Base-by-base conservation (phyloP, 1,140 invertebrate species). In the Tenebrio molitor region DNA sequence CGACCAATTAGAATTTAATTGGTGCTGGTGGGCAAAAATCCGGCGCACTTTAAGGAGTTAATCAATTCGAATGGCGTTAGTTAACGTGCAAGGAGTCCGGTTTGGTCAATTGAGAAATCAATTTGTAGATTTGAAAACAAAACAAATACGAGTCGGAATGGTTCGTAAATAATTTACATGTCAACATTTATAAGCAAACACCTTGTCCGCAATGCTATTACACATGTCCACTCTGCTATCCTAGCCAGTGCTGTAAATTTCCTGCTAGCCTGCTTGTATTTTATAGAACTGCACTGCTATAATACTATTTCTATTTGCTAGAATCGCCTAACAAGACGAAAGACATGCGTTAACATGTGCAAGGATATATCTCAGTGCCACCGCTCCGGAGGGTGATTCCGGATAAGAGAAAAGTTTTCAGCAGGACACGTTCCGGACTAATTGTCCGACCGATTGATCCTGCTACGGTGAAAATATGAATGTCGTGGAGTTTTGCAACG, bases 121-220 rank as follows among this genome's bases (percentile, higher is more conserved):
- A 75, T 75, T 75, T 72, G 68, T 69, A 46, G 21, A 67, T 58
- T 42, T 25, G 36, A 23, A 68, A 73, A 68, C 66, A 69, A 73
- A 73, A 73, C 71, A 70, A 73, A 73, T 70, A 69, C 39, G 67
- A 69, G 58, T 17, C 25, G 74, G 58, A 68, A 58, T 67, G 67
- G 74, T 75, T 73, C 67, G 74, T 75, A 75, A 73, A 75, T 75
- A 73, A 75, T 75, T 75, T 73, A 29, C 74, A 68, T 73, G 74
- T 73, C 74, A 75, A 75, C 74, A 75, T 73, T 75, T 75, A 75
- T 75, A 73, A 75, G 74, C 65, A 70, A 75, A 75, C 71, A 73
- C 67, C 74, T 73, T 75, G 74, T 75, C 71, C 33, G 71, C 68
- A 75, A 73, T 66, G 71, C 71, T 69, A 73, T 75, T 75, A 75